A percentile compares a stretch with the other conserved stretches of the same genome.
These are phyloP conservation scores for mouse (Mus musculus) DNA, from an alignment of 2,113 vertebrate genomes.

Conservation along the genomic window DNA sequence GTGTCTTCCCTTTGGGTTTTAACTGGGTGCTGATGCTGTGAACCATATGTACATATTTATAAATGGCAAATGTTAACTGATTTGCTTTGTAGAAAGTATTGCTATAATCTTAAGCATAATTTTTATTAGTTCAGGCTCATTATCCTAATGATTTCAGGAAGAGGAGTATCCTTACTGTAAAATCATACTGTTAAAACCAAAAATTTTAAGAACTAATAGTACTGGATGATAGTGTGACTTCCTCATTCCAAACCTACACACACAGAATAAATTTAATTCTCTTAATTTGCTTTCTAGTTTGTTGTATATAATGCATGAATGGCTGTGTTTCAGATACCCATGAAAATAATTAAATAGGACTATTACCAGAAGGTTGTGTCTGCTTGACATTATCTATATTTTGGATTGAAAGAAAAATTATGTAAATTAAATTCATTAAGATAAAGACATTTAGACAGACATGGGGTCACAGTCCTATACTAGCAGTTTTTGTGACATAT, in stretches of 20 bases:
- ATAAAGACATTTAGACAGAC: background rate
- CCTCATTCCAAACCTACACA: background rate
- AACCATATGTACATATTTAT: slow-evolving; percentile 78
- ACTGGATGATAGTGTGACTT: background rate
- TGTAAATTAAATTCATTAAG: background rate
- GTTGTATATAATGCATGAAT: background rate
- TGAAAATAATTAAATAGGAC: background rate
- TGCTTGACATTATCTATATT: background rate
- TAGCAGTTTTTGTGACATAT: background rate
- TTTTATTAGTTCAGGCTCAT: slow-evolving; percentile 81
- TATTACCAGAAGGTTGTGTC: background rate
- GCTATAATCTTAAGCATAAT: slow-evolving; percentile 69
- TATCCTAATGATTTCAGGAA: slow-evolving; percentile 69
- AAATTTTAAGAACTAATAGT: background rate
- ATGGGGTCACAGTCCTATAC: background rate
- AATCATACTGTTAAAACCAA: slow-evolving; percentile 14
- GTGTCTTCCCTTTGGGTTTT: slow-evolving; percentile 69
- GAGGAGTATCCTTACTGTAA: slow-evolving; percentile 53
- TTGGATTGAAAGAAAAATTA: background rate
- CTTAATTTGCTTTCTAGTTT: background rate
- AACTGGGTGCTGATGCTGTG: slow-evolving; percentile 54
- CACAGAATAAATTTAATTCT: background rate
- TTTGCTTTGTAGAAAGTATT: slow-evolving; percentile 65
- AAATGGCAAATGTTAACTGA: slow-evolving; percentile 72
- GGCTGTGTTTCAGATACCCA: background rate